Evolutionary conservation across 2,797 vertebrate genomes (phyloP), one percentile per base, ranked within the genome.

Genomic region (Synaphobranchus kaupii): DNA sequence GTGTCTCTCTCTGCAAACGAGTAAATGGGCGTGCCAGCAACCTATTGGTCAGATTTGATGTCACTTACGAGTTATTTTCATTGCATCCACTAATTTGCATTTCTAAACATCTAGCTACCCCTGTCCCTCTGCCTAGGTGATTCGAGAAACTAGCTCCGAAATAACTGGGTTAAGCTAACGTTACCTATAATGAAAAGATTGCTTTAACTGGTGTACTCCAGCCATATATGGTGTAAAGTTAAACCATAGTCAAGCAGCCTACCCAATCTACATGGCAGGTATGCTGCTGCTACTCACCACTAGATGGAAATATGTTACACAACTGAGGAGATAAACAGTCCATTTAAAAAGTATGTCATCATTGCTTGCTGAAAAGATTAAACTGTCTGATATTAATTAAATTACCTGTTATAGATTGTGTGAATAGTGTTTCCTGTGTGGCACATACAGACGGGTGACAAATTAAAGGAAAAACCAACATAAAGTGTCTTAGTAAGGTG

Each of bases 281-380:
- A 66, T 50, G 86, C 9, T 34, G 28, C 60, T 66, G 28, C 44
- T 63, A 56, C 4, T 82, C 56, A 86, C 86, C 86, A 83, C 86
- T 86, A 86, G 86, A 86, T 86, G 78, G 86, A 82, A 80, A 60
- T 83, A 52, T 83, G 56, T 86, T 86, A 83, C 78, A 86, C 34
- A 83, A 86, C 68, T 81, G 25, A 54, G 31, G 28, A 28, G 68
- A 68, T n/a, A 8, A 68, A 68, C n/a, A 2, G n/a, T 5, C 22
- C 50, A 52, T 60, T 60, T 56, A 63, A 63, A 63, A 63, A 63
- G 60, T 20, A 63, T 20, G 15, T 20, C 60, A 7, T 25, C 25
- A 66, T 66, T 66, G 25, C 25, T 66, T 68, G 66, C 66, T 68
- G 66, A n/a, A 60, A 60, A 60, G 1, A 60, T 60, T 0, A 4